These are phyloP conservation scores for Cariama cristata DNA, from an alignment of 2,113 vertebrate species.

Conservation along the genomic window DNA sequence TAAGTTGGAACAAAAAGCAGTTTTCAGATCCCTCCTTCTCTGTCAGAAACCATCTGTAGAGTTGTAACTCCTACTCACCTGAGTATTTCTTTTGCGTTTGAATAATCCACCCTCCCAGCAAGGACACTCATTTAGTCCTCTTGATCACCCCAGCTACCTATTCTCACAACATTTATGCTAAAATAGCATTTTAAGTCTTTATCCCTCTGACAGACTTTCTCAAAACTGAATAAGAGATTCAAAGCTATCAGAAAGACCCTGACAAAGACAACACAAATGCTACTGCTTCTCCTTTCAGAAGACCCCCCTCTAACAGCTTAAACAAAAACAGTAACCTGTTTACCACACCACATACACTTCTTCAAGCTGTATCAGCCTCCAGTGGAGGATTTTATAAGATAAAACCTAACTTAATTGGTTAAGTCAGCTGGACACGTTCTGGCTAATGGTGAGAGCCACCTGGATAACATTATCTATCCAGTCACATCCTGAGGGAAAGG, in stretches of 20 bases:
- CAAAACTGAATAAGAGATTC: not conserved
- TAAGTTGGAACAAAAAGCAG: not conserved
- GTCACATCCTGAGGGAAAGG: not conserved
- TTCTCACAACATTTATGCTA: not conserved
- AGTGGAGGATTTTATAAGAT: not conserved
- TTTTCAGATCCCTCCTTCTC: not conserved
- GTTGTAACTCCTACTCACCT: not conserved
- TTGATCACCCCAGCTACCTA: accelerated
- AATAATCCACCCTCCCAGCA: accelerated
- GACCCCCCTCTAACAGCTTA: accelerated
- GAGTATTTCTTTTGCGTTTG: accelerated
- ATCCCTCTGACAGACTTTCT: accelerated
- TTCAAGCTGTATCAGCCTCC: accelerated
- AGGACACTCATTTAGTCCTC: not conserved
- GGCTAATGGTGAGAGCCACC: not conserved
- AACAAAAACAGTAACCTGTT: accelerated
- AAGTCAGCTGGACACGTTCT: not conserved
- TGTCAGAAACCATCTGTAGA: not conserved
- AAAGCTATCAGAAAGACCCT: accelerated
- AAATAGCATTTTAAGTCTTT: not conserved
- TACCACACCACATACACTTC: accelerated
- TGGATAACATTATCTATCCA: not conserved
- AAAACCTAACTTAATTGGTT: not conserved
- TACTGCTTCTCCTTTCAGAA: accelerated
- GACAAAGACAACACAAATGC: accelerated